Conservation (phyloP, 1,140 invertebrate species). For the Lepidostoma basale region DNA sequence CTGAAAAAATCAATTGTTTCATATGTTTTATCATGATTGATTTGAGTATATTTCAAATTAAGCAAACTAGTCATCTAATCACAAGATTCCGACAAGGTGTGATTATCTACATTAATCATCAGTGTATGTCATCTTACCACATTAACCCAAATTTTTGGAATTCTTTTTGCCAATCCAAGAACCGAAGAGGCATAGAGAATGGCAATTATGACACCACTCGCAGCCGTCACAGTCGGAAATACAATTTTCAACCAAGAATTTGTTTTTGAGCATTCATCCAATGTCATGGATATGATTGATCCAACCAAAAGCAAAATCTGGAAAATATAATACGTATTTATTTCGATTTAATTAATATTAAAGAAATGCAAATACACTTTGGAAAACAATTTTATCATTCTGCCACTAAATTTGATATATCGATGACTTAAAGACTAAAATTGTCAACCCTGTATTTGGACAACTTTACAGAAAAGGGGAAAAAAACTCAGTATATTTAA, state of each 20-base stretch:
- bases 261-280: conserved; percentile 27
- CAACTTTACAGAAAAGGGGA: too few relatives aligned
- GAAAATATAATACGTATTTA: neutral
- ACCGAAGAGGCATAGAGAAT: conserved; percentile 28
- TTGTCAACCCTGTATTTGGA: too few relatives aligned
- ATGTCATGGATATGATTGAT: conserved; percentile 33
- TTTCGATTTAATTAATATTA: neutral
- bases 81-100: too few relatives aligned
- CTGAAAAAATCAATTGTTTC: conserved; percentile 33
- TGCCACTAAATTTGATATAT: too few relatives aligned
- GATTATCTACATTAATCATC: too few relatives aligned
- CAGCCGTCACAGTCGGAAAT: conserved; percentile 32
- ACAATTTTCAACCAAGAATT: conserved; percentile 29
- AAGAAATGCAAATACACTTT: neutral
- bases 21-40: too few relatives aligned
- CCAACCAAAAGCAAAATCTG: conserved; percentile 41
- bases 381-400: too few relatives aligned
- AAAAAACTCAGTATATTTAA: too few relatives aligned
- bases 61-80: too few relatives aligned
- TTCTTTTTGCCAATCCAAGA: conserved; percentile 33
- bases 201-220: conserved; percentile 32
- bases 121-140: conserved; percentile 34
- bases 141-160: conserved; percentile 37
- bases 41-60: too few relatives aligned
- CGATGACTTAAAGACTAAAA: too few relatives aligned